A percentile compares a stretch with the other conserved stretches of the same genome.
phyloP scores from a whole-genome alignment of 2,888 invertebrate species.

The Drosophila phalerata region DNA sequence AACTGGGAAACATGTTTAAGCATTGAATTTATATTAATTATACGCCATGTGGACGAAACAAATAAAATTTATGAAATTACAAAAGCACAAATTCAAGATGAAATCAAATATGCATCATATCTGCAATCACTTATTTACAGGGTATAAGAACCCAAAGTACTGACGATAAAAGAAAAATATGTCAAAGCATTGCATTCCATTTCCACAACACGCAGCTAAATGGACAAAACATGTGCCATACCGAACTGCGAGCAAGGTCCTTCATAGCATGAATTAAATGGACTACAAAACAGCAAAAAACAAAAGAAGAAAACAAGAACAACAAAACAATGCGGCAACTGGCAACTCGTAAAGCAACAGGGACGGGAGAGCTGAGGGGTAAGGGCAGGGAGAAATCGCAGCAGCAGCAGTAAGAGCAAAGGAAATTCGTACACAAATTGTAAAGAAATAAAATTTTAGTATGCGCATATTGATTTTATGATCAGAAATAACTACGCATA shows the following conservation, averaged over 20 bases:
- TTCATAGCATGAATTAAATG: constrained; percentile 74
- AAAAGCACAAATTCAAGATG: neutral
- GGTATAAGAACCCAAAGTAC: constrained; percentile 25
- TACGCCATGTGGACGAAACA: neutral
- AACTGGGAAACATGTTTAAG: neutral
- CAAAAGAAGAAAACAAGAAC: constrained; percentile 29
- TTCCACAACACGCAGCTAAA: constrained; percentile 54
- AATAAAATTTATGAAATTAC: neutral
- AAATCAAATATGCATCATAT: constrained; percentile 17
- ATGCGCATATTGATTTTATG: constrained; percentile 83
- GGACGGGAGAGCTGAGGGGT: neutral
- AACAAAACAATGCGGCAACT: constrained; percentile 57
- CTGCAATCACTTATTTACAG: neutral
- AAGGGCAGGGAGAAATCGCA: constrained; percentile 9
- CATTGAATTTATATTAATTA: neutral
- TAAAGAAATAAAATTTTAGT: constrained; percentile 82
- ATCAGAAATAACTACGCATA: constrained; percentile 78
- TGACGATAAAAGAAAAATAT: constrained; percentile 64
- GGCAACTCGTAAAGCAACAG: constrained; percentile 59
- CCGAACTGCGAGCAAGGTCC: constrained; percentile 56
- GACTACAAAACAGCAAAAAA: constrained; percentile 72
- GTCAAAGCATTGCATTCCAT: constrained; percentile 73
- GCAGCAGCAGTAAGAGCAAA: constrained; percentile 35
- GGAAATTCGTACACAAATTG: constrained; percentile 79
- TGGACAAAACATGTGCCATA: constrained; percentile 73